Conservation (phyloP, 2,888 invertebrate genomes). For the Plebejus melissa region DNA sequence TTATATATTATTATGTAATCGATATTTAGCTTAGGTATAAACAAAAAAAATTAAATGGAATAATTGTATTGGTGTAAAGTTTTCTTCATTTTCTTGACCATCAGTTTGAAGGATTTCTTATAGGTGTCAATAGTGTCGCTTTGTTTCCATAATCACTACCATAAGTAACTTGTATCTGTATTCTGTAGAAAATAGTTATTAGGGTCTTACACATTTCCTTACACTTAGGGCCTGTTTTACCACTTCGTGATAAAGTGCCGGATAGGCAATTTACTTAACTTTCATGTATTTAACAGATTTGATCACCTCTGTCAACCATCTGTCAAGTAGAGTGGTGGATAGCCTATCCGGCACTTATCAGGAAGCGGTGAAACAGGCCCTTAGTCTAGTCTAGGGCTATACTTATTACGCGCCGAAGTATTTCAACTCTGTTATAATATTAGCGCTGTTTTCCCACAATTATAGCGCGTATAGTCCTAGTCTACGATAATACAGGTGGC, state of each 20-base stretch:
- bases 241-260: too few species aligned
- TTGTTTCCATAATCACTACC: constrained; percentile 7
- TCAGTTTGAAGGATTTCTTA: neutral
- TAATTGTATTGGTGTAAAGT: constrained; percentile 22
- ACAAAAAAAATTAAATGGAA: neutral
- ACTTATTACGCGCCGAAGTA: neutral
- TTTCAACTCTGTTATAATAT: neutral
- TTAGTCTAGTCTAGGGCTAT: neutral
- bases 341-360: too few species aligned
- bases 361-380: too few species aligned
- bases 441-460: neutral
- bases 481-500: neutral
- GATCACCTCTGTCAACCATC: too few species aligned
- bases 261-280: too few species aligned
- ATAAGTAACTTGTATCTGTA: neutral
- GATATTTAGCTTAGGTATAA: constrained; percentile 21
- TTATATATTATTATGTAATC: constrained; percentile 10
- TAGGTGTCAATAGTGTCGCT: neutral
- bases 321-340: neutral
- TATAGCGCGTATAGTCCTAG: neutral
- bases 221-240: too few species aligned
- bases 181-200: neutral
- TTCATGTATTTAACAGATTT: too few species aligned
- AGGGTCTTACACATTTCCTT: too few species aligned
- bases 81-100: neutral